Evolutionary conservation across 2,797 vertebrate genomes (phyloP).

Genomic region (Pseudochirops cupreus): DNA sequence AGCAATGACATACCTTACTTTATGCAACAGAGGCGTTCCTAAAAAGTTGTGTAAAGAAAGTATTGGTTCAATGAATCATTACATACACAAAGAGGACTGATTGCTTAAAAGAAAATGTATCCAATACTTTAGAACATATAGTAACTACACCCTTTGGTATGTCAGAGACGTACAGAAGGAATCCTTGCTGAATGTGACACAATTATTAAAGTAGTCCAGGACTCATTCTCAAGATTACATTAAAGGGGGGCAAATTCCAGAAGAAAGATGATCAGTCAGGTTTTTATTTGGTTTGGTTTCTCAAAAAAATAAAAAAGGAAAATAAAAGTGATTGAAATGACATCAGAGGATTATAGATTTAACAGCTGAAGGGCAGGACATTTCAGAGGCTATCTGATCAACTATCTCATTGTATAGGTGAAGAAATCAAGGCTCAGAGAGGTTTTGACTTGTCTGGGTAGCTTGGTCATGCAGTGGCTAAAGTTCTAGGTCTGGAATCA

Average conservation of each 20-base stretch:
- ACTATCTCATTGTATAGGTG: background rate
- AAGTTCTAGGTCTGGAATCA: background rate
- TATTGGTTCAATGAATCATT: background rate
- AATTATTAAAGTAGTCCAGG: background rate
- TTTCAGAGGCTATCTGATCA: background rate
- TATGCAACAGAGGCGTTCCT: slow-evolving; percentile 17
- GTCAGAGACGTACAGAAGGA: background rate
- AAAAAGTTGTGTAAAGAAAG: slow-evolving; percentile 7
- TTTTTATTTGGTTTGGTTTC: background rate
- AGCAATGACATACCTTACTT: slow-evolving; percentile 25
- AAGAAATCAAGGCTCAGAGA: background rate
- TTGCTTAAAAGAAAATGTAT: slow-evolving; percentile 27
- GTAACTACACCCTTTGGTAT: background rate
- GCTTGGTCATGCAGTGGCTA: background rate
- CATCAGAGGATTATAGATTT: background rate
- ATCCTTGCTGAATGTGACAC: background rate
- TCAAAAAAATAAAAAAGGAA: background rate
- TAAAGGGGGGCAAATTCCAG: background rate
- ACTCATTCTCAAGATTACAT: background rate
- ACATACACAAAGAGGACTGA: background rate
- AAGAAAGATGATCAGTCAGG: background rate
- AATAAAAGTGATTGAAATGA: background rate
- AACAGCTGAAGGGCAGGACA: background rate
- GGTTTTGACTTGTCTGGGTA: background rate
- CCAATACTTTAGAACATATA: background rate